Conservation (phyloP, 2,113 vertebrate genomes). For the Seriola dumerili region DNA sequence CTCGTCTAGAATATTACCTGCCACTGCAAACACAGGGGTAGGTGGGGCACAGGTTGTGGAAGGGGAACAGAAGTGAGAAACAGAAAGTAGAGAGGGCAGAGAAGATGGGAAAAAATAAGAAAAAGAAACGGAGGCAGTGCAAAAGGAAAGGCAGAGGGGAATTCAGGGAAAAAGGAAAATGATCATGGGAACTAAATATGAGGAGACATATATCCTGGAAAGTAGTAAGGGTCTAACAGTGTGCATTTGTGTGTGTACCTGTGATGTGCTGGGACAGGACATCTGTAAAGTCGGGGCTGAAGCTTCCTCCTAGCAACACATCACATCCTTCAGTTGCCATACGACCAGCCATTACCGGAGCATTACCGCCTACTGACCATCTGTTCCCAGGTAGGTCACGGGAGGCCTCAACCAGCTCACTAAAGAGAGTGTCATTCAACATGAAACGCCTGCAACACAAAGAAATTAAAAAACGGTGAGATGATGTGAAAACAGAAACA, state of each 20-base stretch:
- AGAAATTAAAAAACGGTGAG: background rate
- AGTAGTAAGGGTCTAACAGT: background rate
- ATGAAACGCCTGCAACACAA: constrained; percentile 82
- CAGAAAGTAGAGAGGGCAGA: background rate
- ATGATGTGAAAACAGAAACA: background rate
- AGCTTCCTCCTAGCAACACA: constrained; percentile 87
- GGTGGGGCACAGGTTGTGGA: background rate
- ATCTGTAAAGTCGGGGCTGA: constrained; percentile 84
- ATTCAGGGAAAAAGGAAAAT: background rate
- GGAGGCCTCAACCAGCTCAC: constrained; percentile 85
- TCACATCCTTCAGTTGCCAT: constrained; percentile 89
- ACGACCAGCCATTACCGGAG: constrained; percentile 88
- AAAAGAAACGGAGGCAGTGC: background rate
- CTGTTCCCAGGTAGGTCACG: constrained; percentile 86
- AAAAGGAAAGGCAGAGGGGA: background rate
- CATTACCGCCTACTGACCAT: constrained; percentile 88
- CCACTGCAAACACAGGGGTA: constrained; percentile 75
- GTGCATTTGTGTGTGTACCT: constrained; percentile 68
- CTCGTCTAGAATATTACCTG: constrained; percentile 85
- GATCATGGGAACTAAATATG: background rate
- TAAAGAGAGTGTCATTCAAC: constrained; percentile 86
- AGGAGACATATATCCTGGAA: background rate
- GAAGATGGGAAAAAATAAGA: background rate
- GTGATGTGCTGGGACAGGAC: constrained; percentile 85
- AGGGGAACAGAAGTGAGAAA: background rate